These are phyloP conservation scores for Acronicta aceris DNA, from an alignment of 2,888 invertebrate genomes.

Conservation along the genomic window DNA sequence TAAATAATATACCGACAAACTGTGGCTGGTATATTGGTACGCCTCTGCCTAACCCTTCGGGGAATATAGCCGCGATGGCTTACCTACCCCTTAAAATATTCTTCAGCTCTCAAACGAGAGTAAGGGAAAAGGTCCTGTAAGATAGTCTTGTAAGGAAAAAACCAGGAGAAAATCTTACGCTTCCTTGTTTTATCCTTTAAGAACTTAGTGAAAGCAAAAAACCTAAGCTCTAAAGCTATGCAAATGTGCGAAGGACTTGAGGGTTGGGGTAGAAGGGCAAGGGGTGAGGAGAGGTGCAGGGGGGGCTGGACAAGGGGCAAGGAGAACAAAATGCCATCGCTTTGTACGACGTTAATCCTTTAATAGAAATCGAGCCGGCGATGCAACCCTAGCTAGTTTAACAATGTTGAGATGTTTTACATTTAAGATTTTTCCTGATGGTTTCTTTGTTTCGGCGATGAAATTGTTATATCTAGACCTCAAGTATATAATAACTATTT, in stretches of 20 bases:
- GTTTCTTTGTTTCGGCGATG: slow-evolving; percentile 5
- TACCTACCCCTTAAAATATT: slow-evolving; percentile 3
- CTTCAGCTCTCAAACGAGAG: slow-evolving; percentile 28
- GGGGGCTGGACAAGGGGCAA: slow-evolving; percentile 81
- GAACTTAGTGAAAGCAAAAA: slow-evolving; percentile 80
- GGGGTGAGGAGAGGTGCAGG: slow-evolving; percentile 42
- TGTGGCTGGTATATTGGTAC: too few species aligned
- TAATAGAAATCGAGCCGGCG: slow-evolving; percentile 82
- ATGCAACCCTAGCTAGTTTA: slow-evolving; percentile 56
- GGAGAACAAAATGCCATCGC: slow-evolving; percentile 84
- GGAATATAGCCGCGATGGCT: too few species aligned
- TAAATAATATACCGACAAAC: too few species aligned
- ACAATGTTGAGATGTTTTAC: slow-evolving; percentile 37
- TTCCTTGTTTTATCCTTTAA: slow-evolving; percentile 81
- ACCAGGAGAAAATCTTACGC: slow-evolving; percentile 59
- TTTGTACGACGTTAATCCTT: slow-evolving; percentile 86
- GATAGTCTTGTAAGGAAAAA: slow-evolving; percentile 53
- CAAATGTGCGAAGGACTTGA: slow-evolving; percentile 87
- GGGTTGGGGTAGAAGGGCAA: slow-evolving; percentile 69
- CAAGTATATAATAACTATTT: too few species aligned
- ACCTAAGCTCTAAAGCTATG: slow-evolving; percentile 86
- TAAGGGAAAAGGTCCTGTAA: too few species aligned
- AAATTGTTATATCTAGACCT: not conserved
- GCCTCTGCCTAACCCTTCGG: too few species aligned
- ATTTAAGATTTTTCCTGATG: slow-evolving; percentile 17